phyloP scores from a whole-genome alignment of 1,140 invertebrate genomes.

The Parapsyche elsis region DNA sequence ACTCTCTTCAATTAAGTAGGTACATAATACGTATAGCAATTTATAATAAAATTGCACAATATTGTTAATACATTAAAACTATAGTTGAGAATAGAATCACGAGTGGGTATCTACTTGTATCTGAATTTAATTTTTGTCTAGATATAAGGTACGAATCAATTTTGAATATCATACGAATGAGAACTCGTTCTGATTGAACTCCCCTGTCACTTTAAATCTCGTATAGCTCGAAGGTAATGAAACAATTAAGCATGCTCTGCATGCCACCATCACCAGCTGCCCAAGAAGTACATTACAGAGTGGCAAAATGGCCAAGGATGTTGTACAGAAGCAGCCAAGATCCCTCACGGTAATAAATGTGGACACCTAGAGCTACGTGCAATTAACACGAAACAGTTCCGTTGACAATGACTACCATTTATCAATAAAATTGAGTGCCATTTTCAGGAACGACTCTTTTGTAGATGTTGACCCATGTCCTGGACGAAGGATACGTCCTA shows the following conservation, averaged over 20 bases:
- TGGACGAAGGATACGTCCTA: not conserved
- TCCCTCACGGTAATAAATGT: conserved; percentile 3
- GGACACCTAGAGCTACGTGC: conserved; percentile 22
- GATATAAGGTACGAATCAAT: not conserved
- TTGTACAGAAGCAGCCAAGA: not conserved
- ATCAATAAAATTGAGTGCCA: not conserved
- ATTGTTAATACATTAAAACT: too few species aligned
- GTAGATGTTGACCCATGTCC: too few species aligned
- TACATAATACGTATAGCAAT: too few species aligned
- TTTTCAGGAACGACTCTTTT: too few species aligned
- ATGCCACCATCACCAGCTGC: conserved; percentile 36
- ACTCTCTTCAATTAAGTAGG: not conserved
- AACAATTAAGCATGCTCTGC: conserved; percentile 53
- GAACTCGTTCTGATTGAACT: not conserved
- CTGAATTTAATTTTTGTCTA: too few species aligned
- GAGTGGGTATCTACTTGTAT: too few species aligned
- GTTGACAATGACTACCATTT: conserved; percentile 5
- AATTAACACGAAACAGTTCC: conserved; percentile 1
- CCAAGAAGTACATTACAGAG: not conserved
- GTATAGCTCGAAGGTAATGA: conserved; percentile 46
- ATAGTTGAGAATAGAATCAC: too few species aligned
- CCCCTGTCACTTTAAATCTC: conserved; percentile 45
- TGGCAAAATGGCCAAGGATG: not conserved
- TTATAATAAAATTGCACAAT: too few species aligned
- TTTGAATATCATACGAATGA: not conserved